Percentiles rank a stretch among this genome's conserved stretches.
These are phyloP conservation scores for Pyrocoelia pectoralis DNA, from an alignment of 2,888 invertebrate species.

Conservation along the genomic window DNA sequence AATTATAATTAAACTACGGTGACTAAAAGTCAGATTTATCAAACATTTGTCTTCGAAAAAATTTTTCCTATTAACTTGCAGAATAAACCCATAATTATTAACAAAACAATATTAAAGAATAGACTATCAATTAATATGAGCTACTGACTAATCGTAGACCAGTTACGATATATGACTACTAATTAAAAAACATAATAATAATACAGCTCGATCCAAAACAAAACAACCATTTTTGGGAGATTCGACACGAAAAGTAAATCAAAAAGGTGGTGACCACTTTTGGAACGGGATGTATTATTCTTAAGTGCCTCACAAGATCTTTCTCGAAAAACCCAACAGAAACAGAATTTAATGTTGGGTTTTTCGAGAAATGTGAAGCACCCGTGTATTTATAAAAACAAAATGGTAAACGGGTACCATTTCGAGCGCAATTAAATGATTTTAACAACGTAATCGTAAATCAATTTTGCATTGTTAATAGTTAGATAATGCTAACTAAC, in stretches of 20 bases:
- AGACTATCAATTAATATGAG: conserved; percentile 24
- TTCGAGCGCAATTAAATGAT: not conserved
- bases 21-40: conserved; percentile 19
- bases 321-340: not conserved
- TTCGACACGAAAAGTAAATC: not conserved
- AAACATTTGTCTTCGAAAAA: conserved; percentile 14
- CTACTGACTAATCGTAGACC: conserved; percentile 35
- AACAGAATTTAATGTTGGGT: not conserved
- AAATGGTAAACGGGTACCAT: not conserved
- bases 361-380: too few species aligned
- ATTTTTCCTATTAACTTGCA: conserved; percentile 19
- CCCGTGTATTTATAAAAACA: too few species aligned
- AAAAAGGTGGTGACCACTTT: not conserved
- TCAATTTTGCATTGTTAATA: conserved; percentile 1
- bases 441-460: not conserved
- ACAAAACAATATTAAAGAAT: conserved; percentile 18
- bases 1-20: conserved; percentile 14
- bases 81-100: conserved; percentile 23
- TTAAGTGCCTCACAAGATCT: not conserved
- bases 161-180: conserved; percentile 31
- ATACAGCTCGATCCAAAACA: not conserved
- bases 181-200: conserved; percentile 13
- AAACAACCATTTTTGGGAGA: not conserved
- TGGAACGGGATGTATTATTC: not conserved
- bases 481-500: conserved; percentile 12